Base-by-base conservation (phyloP, 2,888 invertebrate species). In the Spisula subtruncata region DNA sequence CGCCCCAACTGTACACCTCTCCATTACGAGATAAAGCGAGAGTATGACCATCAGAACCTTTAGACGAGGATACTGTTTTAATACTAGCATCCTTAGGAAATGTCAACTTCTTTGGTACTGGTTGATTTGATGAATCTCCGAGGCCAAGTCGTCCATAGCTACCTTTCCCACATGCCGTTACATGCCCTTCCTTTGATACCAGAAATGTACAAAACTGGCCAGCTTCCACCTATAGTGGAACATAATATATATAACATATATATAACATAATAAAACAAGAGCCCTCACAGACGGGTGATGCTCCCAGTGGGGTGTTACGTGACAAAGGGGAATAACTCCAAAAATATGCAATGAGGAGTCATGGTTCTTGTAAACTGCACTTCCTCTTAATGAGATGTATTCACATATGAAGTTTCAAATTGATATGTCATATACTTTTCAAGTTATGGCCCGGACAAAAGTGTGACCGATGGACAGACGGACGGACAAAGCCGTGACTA, bases 1-100 rank as follows among this genome's bases (percentile, higher is more conserved):
- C 97, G 79, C 98, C 98, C 98, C 98, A 98, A 14, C 97, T 97
- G 96, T 97, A 98, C n/a, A 98, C 97, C 94, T 98, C 97, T 0
- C 98, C 98, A 93, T 97, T 97, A 94, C 97, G 97, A 0, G 98
- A 97, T 88, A 98, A 94, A 0, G 98, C 98, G 87, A 98, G 96
- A 91, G 97, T 97, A 94, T 98, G 98, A 0, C 98, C 98, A 96
- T 98, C 98, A 0, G 97, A 97, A 5, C 98, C 98, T 93, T 97
- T 97, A 0, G 98, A 98, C 0, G 98, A 97, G 0, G 97, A 97
- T 82, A 98, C 96, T 93, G 97, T 96, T 92, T 95, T 96, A 51
- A 96, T 94, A 48, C 91, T 91, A 41, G 93, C 89, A 54, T 97
- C 97, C 32, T 97, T 97, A 75, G 97, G 97, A 89, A 98, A 97